Base-by-base conservation (phyloP, 1,140 invertebrate species). In the Lamellibrachia luymesi region DNA sequence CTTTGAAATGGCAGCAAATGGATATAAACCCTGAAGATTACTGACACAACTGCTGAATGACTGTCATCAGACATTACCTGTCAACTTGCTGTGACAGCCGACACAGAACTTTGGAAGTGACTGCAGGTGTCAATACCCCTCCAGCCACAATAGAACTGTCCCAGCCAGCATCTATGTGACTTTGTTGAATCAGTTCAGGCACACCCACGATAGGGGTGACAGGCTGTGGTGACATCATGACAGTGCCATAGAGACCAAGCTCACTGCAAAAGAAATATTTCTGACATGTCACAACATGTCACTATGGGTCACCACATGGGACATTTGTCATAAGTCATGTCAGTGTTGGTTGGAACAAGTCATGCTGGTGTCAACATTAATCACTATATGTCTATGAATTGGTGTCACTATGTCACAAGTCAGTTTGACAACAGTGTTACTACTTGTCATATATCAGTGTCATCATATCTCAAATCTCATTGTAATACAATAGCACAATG, bases 31-130 rank as follows among this genome's bases (percentile, higher is more conserved):
- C 38, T 38, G 38, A 38, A 38, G 38, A 38, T 38, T 38, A 38
- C 38, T 80, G 5, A 17, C 4, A 4, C 25, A 80, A 80, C 6
- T 80, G 52, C 6, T 56, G 52, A 38, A 38, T 38, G 38, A 38
- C 52, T 80, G 64, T 80, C 64, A 80, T 0, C 7, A 80, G 64
- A 80, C 6, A 93, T 93, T 94, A 97, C 97, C 96, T 97, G 95
- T 99, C 98, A 0, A 98, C 98, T 95, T 98, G 98, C 94, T 98
- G 98, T 0, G 98, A 98, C 13, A 99, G 95, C 0, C 98, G 97
- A 96, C 98, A 98, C 89, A 98, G 97, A 2, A 98, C 98, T 95
- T 98, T 98, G 0, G 98, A 98, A 0, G 98, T 98, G 94, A 98
- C 98, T 22, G 98, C 97, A 49, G 98, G 97, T 13, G 97, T 97